phyloP scores from a whole-genome alignment of 2,888 invertebrate species.

The Hylaea fasciaria region DNA sequence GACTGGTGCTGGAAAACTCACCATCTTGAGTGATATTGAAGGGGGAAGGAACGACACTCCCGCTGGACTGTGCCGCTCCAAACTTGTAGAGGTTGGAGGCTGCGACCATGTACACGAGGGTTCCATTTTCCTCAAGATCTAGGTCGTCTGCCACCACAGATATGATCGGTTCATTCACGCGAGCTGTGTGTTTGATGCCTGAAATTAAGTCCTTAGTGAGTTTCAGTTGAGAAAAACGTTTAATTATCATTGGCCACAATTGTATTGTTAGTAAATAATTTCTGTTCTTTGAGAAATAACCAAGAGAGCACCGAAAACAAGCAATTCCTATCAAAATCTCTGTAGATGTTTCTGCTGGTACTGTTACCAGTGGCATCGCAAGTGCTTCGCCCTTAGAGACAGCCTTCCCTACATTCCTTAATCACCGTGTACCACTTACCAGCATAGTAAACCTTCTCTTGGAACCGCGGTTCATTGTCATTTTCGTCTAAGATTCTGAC shows the following conservation, averaged over 20 bases:
- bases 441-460: slow-evolving; percentile 86
- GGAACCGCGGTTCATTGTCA: slow-evolving; percentile 92
- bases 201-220: slow-evolving; percentile 36
- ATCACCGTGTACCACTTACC: slow-evolving; percentile 65
- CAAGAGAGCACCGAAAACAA: too few relatives aligned
- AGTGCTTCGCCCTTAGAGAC: too few relatives aligned
- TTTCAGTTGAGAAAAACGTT: too few relatives aligned
- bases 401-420: too few relatives aligned
- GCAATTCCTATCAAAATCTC: too few relatives aligned
- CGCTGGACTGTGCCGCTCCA: slow-evolving; percentile 90
- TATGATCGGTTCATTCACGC: slow-evolving; percentile 89
- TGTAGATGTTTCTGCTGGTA: too few relatives aligned
- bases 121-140: slow-evolving; percentile 93
- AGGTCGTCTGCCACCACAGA: slow-evolving; percentile 92
- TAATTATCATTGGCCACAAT: too few relatives aligned
- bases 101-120: slow-evolving; percentile 91
- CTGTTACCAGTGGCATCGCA: too few relatives aligned
- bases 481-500: slow-evolving; percentile 92
- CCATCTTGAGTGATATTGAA: slow-evolving; percentile 91
- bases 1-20: slow-evolving; percentile 48
- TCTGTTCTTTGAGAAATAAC: too few relatives aligned
- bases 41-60: slow-evolving; percentile 95
- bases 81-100: slow-evolving; percentile 93
- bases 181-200: slow-evolving; percentile 91
- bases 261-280: too few relatives aligned